A percentile compares a stretch with the other conserved stretches of the same genome.
phyloP scores from a whole-genome alignment of 2,888 invertebrate species.

The Prosapia bicincta region DNA sequence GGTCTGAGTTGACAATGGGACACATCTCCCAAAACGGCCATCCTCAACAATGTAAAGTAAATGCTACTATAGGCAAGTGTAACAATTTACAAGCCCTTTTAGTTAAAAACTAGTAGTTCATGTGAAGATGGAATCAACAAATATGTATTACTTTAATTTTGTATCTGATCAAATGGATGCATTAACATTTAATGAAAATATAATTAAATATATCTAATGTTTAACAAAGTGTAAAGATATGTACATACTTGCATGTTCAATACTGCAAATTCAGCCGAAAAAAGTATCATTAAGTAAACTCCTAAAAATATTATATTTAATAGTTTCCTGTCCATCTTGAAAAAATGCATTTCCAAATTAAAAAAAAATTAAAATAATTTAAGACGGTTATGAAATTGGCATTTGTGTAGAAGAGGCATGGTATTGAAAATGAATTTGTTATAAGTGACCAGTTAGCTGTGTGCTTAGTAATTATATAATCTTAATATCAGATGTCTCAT shows the following conservation, averaged over 20 bases:
- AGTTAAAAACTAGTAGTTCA: too few relatives aligned
- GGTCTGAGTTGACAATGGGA: too few relatives aligned
- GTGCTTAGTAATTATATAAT: not conserved
- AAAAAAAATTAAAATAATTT: not conserved
- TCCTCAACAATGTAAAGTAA: too few relatives aligned
- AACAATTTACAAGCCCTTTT: too few relatives aligned
- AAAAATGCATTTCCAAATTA: not conserved
- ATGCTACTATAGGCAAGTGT: too few relatives aligned
- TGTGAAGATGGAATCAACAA: too few relatives aligned
- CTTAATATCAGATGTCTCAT: not conserved
- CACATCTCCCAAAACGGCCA: too few relatives aligned
- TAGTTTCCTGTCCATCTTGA: conserved; percentile 12
- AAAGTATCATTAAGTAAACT: conserved; percentile 15
- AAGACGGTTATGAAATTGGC: not conserved
- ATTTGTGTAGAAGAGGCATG: not conserved
- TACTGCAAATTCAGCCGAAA: conserved; percentile 21
- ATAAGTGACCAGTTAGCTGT: not conserved
- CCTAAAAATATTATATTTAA: conserved; percentile 12
- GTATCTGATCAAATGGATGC: too few relatives aligned
- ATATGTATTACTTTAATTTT: too few relatives aligned
- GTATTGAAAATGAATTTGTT: not conserved
- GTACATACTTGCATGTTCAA: conserved; percentile 22
- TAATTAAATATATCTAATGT: too few relatives aligned
- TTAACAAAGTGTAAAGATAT: too few relatives aligned
- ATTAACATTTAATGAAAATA: too few relatives aligned